phyloP scores from a whole-genome alignment of 2,113 vertebrate species.

The Spea multiplicata region DNA sequence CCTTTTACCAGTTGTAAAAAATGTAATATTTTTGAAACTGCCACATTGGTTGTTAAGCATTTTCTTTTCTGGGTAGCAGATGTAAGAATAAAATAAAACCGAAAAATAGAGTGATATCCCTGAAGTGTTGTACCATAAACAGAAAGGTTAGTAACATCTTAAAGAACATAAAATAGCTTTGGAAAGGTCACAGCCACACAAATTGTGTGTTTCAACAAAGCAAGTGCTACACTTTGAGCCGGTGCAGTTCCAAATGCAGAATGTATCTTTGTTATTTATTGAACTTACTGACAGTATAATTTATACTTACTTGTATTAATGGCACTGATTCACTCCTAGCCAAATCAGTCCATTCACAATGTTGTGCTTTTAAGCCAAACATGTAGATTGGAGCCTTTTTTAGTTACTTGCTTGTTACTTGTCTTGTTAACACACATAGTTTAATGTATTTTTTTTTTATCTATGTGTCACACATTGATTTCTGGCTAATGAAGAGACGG shows the following conservation, averaged over 20 bases:
- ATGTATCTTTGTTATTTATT: constrained; percentile 30
- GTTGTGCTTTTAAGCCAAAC: constrained; percentile 8
- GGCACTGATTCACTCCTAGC: constrained; percentile 33
- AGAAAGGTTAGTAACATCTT: constrained; percentile 5
- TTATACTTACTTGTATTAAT: constrained; percentile 31
- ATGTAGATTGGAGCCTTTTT: neutral
- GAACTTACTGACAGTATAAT: constrained; percentile 35
- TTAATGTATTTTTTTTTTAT: neutral
- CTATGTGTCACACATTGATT: neutral
- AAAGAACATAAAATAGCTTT: neutral
- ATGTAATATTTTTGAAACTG: too few species aligned
- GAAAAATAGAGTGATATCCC: neutral
- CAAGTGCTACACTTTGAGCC: constrained; percentile 5
- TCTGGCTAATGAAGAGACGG: too few species aligned
- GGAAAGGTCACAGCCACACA: constrained; percentile 12
- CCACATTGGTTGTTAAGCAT: neutral
- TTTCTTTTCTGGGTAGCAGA: neutral
- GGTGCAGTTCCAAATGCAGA: constrained; percentile 14
- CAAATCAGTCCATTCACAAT: constrained; percentile 25
- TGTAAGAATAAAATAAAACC: neutral
- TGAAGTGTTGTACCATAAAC: neutral
- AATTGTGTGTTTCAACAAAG: neutral
- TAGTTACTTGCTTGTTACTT: too few species aligned
- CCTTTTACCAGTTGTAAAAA: too few species aligned
- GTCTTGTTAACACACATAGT: too few species aligned